These are phyloP conservation scores for Brachyhypopomus occidentalis DNA, from an alignment of 2,113 vertebrate species.

Conservation along the genomic window DNA sequence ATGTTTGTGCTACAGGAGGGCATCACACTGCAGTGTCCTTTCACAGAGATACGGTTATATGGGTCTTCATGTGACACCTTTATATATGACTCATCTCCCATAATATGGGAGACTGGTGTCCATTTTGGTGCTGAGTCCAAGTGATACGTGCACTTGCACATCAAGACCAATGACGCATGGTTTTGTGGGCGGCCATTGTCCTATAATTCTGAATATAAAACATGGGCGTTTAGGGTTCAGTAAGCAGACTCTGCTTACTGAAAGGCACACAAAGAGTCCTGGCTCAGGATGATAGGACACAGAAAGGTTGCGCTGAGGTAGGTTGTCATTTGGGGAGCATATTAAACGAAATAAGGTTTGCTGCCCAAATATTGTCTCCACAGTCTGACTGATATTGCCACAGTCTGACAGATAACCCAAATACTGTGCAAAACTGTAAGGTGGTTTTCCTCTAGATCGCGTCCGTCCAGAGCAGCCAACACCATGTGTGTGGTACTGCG, in stretches of 20 bases:
- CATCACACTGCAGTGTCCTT: background rate
- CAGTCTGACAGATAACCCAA: too few species aligned
- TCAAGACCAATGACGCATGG: conserved; percentile 8
- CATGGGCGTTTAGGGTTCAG: background rate
- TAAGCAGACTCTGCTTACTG: background rate
- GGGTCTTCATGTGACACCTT: too few species aligned
- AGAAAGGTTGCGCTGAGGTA: background rate
- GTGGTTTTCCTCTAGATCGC: background rate
- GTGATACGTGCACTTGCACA: background rate
- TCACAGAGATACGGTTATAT: background rate
- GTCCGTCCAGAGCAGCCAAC: background rate
- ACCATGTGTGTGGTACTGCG: background rate
- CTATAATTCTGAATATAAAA: conserved; percentile 3
- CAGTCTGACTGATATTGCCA: too few species aligned
- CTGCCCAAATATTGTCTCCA: background rate
- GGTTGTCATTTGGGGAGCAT: background rate
- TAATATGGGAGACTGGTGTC: background rate
- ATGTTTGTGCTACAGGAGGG: background rate
- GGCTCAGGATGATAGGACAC: background rate
- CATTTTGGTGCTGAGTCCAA: conserved; percentile 10
- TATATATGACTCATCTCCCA: background rate
- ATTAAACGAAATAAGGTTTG: background rate
- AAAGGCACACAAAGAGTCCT: background rate
- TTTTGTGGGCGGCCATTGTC: background rate
- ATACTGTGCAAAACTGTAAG: too few species aligned